phyloP scores from a whole-genome alignment of 2,797 vertebrate genomes.

The Crenichthys baileyi region DNA sequence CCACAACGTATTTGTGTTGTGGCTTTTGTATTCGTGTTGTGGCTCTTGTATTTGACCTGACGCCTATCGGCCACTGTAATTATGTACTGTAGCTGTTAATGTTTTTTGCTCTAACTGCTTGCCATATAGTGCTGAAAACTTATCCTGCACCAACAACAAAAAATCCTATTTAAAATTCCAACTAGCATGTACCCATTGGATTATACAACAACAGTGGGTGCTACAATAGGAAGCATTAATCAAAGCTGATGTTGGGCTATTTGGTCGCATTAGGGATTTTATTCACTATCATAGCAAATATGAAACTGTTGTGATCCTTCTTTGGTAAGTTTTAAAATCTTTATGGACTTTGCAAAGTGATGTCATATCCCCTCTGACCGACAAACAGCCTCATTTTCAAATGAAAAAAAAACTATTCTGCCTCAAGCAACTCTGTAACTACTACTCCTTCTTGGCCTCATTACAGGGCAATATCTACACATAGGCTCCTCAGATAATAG shows the following conservation, averaged over 20 bases:
- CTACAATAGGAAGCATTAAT: slow-evolving; percentile 8
- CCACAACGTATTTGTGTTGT: no score
- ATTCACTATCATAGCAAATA: slow-evolving; percentile 1
- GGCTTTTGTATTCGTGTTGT: no score
- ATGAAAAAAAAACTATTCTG: slow-evolving; percentile 46
- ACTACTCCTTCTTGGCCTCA: slow-evolving; percentile 63
- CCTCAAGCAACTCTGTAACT: slow-evolving; percentile 44
- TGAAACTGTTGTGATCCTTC: slow-evolving; percentile 10
- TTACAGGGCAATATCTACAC: slow-evolving; percentile 47
- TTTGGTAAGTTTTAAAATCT: slow-evolving; percentile 22
- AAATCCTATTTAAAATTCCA: slow-evolving; percentile 28
- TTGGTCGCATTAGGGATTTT: slow-evolving; percentile 7
- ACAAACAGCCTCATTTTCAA: slow-evolving; percentile 41
- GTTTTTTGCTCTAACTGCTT: slow-evolving; percentile 47
- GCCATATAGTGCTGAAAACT: slow-evolving; percentile 28
- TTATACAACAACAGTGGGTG: slow-evolving; percentile 12
- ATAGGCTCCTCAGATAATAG: slow-evolving; percentile 46
- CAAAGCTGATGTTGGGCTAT: neutral
- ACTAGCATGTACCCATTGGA: slow-evolving; percentile 28
- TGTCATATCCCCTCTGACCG: slow-evolving; percentile 46
- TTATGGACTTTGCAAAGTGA: slow-evolving; percentile 33
- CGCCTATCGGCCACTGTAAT: no score
- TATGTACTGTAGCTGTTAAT: slow-evolving; percentile 38
- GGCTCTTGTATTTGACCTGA: no score
- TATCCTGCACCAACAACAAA: slow-evolving; percentile 23